Conservation (phyloP, 2,797 vertebrate species). For the Diplodus sargus region DNA sequence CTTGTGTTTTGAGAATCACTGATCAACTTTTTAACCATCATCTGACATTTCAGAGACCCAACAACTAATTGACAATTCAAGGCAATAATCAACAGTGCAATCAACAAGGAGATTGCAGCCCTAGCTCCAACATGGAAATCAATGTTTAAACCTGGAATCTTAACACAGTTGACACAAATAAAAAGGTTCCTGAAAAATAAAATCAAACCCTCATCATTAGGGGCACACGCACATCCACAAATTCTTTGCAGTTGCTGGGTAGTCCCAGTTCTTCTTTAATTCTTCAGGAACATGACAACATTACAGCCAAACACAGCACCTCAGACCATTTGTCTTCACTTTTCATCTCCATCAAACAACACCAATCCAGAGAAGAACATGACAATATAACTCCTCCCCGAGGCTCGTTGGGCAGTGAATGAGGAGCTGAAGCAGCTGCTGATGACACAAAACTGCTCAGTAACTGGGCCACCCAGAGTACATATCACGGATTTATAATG, state of each 20-base stretch:
- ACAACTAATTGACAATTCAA: too few species aligned
- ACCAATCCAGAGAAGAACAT: constrained; percentile 14
- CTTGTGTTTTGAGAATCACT: too few species aligned
- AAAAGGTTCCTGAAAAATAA: constrained; percentile 1
- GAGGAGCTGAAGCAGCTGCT: constrained; percentile 18
- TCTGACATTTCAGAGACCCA: too few species aligned
- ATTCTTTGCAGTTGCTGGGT: neutral
- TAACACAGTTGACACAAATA: constrained; percentile 19
- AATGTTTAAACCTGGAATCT: constrained; percentile 2
- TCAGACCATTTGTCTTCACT: neutral
- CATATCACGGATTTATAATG: constrained; percentile 33
- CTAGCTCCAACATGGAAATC: neutral
- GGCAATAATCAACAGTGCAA: too few species aligned
- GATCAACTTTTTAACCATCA: too few species aligned
- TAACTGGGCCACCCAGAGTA: constrained; percentile 47
- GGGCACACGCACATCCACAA: neutral
- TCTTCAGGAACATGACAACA: neutral
- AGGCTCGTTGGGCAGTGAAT: constrained; percentile 20
- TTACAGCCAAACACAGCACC: neutral
- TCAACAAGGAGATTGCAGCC: too few species aligned
- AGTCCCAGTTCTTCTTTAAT: neutral
- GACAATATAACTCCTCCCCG: constrained; percentile 10
- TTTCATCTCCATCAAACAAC: constrained; percentile 14
- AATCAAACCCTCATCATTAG: neutral
- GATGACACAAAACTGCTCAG: constrained; percentile 25